These are phyloP conservation scores for Lasiommata megera DNA, from an alignment of 2,888 invertebrate genomes.

Conservation along the genomic window DNA sequence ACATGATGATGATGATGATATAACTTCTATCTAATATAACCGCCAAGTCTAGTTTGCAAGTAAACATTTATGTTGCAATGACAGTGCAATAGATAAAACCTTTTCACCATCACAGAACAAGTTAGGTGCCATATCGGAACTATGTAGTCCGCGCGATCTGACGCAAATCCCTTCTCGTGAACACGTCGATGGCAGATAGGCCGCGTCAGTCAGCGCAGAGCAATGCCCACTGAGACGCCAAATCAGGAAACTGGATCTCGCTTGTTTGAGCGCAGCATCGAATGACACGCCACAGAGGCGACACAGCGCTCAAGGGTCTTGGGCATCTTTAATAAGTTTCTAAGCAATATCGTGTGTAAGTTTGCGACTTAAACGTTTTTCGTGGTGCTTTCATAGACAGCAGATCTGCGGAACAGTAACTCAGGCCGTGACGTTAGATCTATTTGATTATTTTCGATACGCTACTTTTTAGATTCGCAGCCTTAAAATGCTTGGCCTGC, in stretches of 20 bases:
- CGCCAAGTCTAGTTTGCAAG: too few species aligned
- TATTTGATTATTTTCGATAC: too few species aligned
- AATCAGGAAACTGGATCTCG: constrained; percentile 16
- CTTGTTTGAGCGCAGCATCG: not conserved
- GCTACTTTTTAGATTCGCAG: too few species aligned
- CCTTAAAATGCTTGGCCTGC: too few species aligned
- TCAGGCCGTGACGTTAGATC: too few species aligned
- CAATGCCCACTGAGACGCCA: constrained; percentile 3
- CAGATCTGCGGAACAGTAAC: too few species aligned
- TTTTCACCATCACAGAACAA: not conserved
- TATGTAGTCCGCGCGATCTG: not conserved
- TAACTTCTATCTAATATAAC: too few species aligned
- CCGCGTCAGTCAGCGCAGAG: not conserved
- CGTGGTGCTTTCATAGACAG: too few species aligned
- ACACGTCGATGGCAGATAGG: not conserved
- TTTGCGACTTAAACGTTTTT: too few species aligned
- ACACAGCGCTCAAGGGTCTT: not conserved
- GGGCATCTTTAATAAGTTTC: too few species aligned
- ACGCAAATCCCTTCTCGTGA: not conserved
- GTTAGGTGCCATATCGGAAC: not conserved
- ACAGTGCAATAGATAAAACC: not conserved
- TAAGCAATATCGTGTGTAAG: too few species aligned
- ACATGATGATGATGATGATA: too few species aligned
- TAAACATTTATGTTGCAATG: not conserved
- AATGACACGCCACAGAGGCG: not conserved